Evolutionary conservation across 2,888 invertebrate genomes (phyloP), one percentile per base, ranked within the genome.

Genomic region (Bugula neritina): DNA sequence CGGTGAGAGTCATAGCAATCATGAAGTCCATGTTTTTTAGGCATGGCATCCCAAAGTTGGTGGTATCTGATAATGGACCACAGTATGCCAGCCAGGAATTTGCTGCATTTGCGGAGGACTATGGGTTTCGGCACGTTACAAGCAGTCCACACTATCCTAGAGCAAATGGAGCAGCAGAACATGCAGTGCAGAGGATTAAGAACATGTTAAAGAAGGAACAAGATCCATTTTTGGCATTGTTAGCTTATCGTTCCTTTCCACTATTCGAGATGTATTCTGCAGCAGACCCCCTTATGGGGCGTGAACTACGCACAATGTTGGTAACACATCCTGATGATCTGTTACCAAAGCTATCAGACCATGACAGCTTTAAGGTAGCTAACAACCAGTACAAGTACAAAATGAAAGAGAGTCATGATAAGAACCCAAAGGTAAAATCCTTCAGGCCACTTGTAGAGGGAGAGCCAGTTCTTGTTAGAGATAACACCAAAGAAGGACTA

Each of bases 11-110:
- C 17, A 63, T 71, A 3, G 34, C 23, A 2, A 55, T 58, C 23
- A n/a, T 72, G 21, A 73, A 72, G 54, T 29, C 29, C 5, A 72
- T 72, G 1, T 72, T 73, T n/a, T 35, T 54, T 1, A n/a, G 72
- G 0, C 72, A 72, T 55, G 72, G 73, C 2, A 70, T 73, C 21
- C 71, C 58, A 0, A 58, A 70, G 25, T 23, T 5, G 10, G 17
- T 73, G 5, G 17, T 69, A 17, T 72, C 35, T 13, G 70, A 72
- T 13, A 69, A 72, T 21, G 72, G 55, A 13, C 70, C 71, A 13
- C 73, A 72, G n/a, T 72, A 54, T 71, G 5, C 70, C 5, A 31
- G 3, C 13, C 10, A 21, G 3, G 25, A 55, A 21, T 73, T 73
- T 35, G 31, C 63, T 63, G 29, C 43, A 52, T 29, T 69, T 71